Evolutionary conservation across 2,113 vertebrate species (phyloP).

Genomic region (Stigmatopora argus): DNA sequence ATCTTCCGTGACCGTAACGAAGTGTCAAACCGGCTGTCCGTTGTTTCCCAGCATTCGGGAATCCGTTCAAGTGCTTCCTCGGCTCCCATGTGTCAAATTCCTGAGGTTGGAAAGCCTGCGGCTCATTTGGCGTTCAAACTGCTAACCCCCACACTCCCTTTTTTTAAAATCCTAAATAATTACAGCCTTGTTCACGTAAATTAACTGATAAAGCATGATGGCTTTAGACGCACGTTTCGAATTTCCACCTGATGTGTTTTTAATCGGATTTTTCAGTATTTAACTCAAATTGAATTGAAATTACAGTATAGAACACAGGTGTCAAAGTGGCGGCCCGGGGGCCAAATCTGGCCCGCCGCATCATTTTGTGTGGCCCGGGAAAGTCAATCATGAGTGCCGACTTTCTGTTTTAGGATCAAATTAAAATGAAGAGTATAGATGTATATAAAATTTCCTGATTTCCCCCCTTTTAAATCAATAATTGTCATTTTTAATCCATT

Average conservation of each 20-base stretch:
- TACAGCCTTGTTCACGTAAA: slow-evolving; percentile 63
- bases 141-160: slow-evolving; percentile 12
- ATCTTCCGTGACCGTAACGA: slow-evolving; percentile 7
- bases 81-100: slow-evolving; percentile 58
- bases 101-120: slow-evolving; percentile 70
- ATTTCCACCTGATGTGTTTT: neutral
- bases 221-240: slow-evolving; percentile 19
- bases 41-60: slow-evolving; percentile 19
- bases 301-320: neutral
- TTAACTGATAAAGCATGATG: slow-evolving; percentile 67
- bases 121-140: slow-evolving; percentile 66
- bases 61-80: slow-evolving; percentile 51
- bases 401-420: too few species aligned
- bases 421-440: too few species aligned
- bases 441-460: too few species aligned
- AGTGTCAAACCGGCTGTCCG: slow-evolving; percentile 9
- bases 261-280: neutral
- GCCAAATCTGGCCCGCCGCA: too few species aligned
- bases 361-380: too few species aligned
- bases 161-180: slow-evolving; percentile 64
- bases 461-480: too few species aligned
- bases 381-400: too few species aligned
- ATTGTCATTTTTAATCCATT: too few species aligned
- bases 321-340: too few species aligned
- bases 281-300: neutral